These are phyloP conservation scores for Paralvinella palmiformis DNA, from an alignment of 1,140 invertebrate genomes.

Conservation along the genomic window DNA sequence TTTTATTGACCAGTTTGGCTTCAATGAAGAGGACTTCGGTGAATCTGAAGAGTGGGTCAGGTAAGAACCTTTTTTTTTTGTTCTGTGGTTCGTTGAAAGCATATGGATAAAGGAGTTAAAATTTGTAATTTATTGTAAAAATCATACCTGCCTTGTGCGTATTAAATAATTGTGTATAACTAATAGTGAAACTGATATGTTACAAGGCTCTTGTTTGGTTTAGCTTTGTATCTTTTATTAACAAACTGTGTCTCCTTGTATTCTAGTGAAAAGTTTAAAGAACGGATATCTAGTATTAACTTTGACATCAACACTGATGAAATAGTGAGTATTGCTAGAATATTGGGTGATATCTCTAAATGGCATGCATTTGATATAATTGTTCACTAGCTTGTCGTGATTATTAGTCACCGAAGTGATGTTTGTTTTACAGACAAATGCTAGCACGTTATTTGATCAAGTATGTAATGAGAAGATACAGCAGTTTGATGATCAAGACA, in stretches of 20 bases:
- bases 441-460: conserved; percentile 55
- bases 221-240: not conserved
- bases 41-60: conserved; percentile 60
- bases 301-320: conserved; percentile 55
- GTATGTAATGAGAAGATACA: conserved; percentile 52
- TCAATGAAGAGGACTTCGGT: conserved; percentile 62
- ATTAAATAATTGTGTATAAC: no score
- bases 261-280: conserved; percentile 52
- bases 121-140: no score
- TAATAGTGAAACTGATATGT: no score
- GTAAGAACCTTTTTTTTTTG: conserved; percentile 41
- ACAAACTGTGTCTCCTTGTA: conserved; percentile 17
- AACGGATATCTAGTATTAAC: conserved; percentile 53
- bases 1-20: conserved; percentile 62
- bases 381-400: no score
- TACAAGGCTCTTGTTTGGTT: no score
- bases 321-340: conserved; percentile 29
- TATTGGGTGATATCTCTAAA: not conserved
- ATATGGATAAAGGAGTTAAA: no score
- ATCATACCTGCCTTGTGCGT: no score
- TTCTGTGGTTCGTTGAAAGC: no score
- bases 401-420: no score
- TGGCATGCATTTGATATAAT: not conserved
- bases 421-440: conserved; percentile 44
- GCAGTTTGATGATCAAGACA: conserved; percentile 53